These are phyloP conservation scores for Hoplostethus mediterraneus DNA, from an alignment of 2,797 vertebrate species.

Conservation along the genomic window DNA sequence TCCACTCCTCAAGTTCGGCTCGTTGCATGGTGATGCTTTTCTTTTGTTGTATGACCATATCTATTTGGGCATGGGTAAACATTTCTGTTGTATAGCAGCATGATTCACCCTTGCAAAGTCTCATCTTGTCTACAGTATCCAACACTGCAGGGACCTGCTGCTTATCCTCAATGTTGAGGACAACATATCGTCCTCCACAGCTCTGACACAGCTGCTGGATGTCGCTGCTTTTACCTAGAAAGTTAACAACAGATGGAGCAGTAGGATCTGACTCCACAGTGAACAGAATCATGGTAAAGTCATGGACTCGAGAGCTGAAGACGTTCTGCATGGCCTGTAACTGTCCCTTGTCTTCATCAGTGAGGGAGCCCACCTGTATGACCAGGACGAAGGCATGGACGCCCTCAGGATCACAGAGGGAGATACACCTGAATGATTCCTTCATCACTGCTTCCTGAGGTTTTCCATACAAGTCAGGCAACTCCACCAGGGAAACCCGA, in stretches of 20 bases:
- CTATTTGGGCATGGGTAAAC: conserved; percentile 14
- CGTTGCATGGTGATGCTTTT: background rate
- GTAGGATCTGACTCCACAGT: conserved; percentile 38
- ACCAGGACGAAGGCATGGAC: conserved; percentile 71
- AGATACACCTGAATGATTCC: conserved; percentile 82
- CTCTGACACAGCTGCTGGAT: conserved; percentile 25
- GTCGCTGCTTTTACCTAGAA: background rate
- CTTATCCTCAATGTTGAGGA: conserved; percentile 22
- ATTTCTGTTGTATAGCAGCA: conserved; percentile 15
- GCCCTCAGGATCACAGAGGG: conserved; percentile 69
- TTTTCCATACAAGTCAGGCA: conserved; percentile 72
- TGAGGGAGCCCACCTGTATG: conserved; percentile 40
- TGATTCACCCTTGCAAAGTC: background rate
- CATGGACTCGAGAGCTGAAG: conserved; percentile 42
- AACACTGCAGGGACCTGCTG: conserved; percentile 23
- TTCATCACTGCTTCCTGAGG: conserved; percentile 66
- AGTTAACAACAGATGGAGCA: conserved; percentile 11
- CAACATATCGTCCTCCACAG: conserved; percentile 30
- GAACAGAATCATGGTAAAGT: conserved; percentile 57
- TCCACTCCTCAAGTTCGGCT: background rate
- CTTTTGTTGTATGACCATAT: background rate
- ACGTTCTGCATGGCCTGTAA: conserved; percentile 47
- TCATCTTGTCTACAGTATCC: background rate
- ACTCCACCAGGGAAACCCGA: conserved; percentile 45
- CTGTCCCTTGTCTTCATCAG: conserved; percentile 59